Base-by-base conservation (phyloP, 2,797 vertebrate genomes). In the Danio aesculapii region DNA sequence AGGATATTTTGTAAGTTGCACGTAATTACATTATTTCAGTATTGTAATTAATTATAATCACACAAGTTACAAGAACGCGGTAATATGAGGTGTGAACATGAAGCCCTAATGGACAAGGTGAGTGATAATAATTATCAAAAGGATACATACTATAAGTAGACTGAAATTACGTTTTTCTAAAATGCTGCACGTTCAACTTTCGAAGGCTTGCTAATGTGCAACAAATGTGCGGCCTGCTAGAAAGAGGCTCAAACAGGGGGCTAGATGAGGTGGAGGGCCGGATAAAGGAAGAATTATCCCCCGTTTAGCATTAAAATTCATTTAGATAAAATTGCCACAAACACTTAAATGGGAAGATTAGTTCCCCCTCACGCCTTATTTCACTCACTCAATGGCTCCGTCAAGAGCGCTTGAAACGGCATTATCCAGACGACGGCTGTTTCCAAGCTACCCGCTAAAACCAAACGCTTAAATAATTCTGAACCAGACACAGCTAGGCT, bases 301-400 rank as follows among this genome's bases (percentile, higher is more conserved):
- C 88, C 87, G 80, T 91, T 92, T 90, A 88, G 88, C 89, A 89
- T 92, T 91, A 89, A 92, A 97, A 97, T 96, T 96, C 91, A 97
- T 97, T 97, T 97, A 96, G 93, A 95, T 96, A 95, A 96, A 96
- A 96, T 95, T 95, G 94, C 95, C 94, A 94, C 95, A 96, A 97
- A 97, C 96, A 96, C 95, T 95, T 96, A 96, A 97, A 96, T 96
- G 94, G 95, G 92, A 91, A 95, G 96, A 96, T 98, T 97, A 96
- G 96, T 97, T 97, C 96, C 96, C 95, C 95, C 95, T 97, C 97
- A 96, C 95, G 96, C 96, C 95, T 96, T 97, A 95, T 96, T 97
- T 96, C 96, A 95, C 94, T 92, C 93, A 93, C 93, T 97, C 94
- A 97, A 96, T 95, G 93, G 95, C 92, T 93, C 92, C 91, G 94